Evolutionary conservation across 1,140 invertebrate species (phyloP), one percentile per base, ranked within the genome.

Genomic region (Asbolus verrucosus): DNA sequence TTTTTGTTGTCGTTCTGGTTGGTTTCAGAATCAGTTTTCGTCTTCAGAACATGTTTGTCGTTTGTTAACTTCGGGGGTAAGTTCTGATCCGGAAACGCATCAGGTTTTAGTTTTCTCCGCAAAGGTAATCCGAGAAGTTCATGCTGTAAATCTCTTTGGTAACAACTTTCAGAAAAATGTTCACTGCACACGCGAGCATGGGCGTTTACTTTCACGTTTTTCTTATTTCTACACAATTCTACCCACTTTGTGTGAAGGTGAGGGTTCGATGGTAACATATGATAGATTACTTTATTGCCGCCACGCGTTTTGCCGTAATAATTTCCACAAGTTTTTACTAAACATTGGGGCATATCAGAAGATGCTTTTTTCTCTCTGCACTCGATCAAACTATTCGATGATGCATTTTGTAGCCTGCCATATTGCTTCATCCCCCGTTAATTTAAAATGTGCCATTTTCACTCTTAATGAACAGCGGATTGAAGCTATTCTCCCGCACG

Each of bases 101-200:
- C 83, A 15, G 79, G 74, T 67, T 82, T 81, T 72, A 86, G 71
- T 30, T 84, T 81, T 70, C 80, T 83, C 68, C 85, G 78, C 69
- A 83, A 79, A 69, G 85, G 85, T 69, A 85, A 78, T 11, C 84
- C 85, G 16, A 85, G 81, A 46, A 85, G 80, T 67, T 85, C 80
- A 76, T 85, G 84, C 77, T 85, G 83, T 74, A 85, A 79, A 77
- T 85, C 84, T 72, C 84, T 82, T 75, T 84, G 83, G 75, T 86
- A 86, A 24, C 81, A 84, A 13, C 83, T 80, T 50, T 80, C 77
- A 6, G 83, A 83, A 65, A 86, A 86, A 75, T 86, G 85, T 15
- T 83, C 76, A 54, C 84, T 85, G 67, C 85, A 86, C 46, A 86
- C 82, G 11, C 85, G 80, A 1, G 84, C 50, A 81, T 85, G 71